Percentiles rank a stretch among this genome's conserved stretches.
These are phyloP conservation scores for Cylas formicarius DNA, from an alignment of 1,140 invertebrate genomes.

Conservation along the genomic window DNA sequence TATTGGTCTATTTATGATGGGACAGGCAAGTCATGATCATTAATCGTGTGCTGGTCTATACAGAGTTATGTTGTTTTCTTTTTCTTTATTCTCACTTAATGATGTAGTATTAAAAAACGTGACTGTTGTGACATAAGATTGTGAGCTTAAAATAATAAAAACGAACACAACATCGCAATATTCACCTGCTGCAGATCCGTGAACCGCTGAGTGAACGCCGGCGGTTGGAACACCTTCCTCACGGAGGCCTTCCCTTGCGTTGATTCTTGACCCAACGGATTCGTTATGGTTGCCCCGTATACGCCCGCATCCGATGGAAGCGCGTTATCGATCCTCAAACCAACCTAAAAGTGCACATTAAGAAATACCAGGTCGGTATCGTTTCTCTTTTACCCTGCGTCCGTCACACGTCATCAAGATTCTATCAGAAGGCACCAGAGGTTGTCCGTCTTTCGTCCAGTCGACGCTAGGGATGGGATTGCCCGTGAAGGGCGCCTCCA, in stretches of 20 bases:
- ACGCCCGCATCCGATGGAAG: conserved; percentile 65
- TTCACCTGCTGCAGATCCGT: conserved; percentile 75
- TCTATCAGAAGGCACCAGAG: conserved; percentile 56
- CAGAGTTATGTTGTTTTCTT: too few species aligned
- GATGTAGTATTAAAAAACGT: background rate
- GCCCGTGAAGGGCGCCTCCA: conserved; percentile 67
- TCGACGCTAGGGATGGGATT: conserved; percentile 79
- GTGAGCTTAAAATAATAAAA: background rate
- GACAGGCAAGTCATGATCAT: too few species aligned
- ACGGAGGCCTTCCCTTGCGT: conserved; percentile 63
- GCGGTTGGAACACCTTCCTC: conserved; percentile 71
- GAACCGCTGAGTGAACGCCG: conserved; percentile 75
- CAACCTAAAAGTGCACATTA: conserved; percentile 52
- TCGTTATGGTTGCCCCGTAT: conserved; percentile 67
- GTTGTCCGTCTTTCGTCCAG: conserved; percentile 74
- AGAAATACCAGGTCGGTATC: background rate
- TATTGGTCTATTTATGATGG: too few species aligned
- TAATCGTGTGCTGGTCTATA: too few species aligned
- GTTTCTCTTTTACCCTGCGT: conserved; percentile 49
- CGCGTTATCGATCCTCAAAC: conserved; percentile 66
- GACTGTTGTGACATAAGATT: background rate
- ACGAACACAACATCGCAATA: too few species aligned
- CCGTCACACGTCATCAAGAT: conserved; percentile 71
- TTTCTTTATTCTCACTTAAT: too few species aligned
- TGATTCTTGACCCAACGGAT: conserved; percentile 64